Evolutionary conservation across 2,888 invertebrate species (phyloP).

Genomic region (Patella caerulea): DNA sequence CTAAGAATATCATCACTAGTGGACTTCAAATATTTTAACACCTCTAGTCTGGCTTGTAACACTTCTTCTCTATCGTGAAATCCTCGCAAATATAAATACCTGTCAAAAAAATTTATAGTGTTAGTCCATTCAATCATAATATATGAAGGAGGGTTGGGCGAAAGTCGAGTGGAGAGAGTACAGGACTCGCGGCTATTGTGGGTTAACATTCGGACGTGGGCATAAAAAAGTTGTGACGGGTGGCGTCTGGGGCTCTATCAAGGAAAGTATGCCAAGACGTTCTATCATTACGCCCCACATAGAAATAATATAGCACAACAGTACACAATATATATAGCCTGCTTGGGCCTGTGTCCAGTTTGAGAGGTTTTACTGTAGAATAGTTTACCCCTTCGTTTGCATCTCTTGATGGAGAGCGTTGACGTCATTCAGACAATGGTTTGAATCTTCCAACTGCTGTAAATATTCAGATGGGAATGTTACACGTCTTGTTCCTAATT

Average conservation of each 20-base stretch:
- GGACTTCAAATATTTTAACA: constrained; percentile 51
- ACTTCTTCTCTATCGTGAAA: constrained; percentile 60
- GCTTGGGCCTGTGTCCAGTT: too few relatives aligned
- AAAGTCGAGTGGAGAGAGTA: too few relatives aligned
- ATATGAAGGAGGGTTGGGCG: too few relatives aligned
- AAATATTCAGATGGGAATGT: constrained; percentile 52
- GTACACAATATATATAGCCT: too few relatives aligned
- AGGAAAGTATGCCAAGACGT: too few relatives aligned
- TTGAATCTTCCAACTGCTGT: constrained; percentile 49
- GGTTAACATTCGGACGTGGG: too few relatives aligned
- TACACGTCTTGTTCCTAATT: constrained; percentile 49
- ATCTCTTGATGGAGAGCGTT: constrained; percentile 50
- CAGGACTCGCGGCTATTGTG: too few relatives aligned
- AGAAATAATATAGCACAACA: too few relatives aligned
- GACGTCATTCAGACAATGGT: constrained; percentile 48
- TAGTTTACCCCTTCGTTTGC: constrained; percentile 49
- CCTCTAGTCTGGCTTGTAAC: constrained; percentile 49
- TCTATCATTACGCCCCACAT: too few relatives aligned
- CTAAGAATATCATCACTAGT: constrained; percentile 52
- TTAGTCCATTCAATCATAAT: neutral
- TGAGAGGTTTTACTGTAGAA: too few relatives aligned
- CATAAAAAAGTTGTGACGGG: too few relatives aligned
- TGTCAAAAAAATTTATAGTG: constrained; percentile 26
- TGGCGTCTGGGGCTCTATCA: too few relatives aligned
- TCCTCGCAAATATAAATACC: constrained; percentile 57